Evolutionary conservation across 1,140 invertebrate genomes (phyloP), one percentile per base, ranked within the genome.

Genomic region (Plodia interpunctella): DNA sequence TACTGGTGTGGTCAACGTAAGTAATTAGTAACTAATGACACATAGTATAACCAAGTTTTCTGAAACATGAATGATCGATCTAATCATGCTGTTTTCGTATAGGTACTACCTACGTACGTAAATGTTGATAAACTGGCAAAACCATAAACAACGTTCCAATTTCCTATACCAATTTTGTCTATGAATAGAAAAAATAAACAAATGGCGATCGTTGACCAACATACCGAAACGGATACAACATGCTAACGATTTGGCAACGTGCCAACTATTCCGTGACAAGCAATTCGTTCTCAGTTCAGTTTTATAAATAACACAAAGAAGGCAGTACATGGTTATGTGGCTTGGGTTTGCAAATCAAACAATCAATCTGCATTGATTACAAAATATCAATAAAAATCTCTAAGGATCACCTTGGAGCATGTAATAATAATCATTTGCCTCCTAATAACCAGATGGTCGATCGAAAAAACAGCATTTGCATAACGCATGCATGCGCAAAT

Each of bases 201-300:
- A 78, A 80, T 80, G 76, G 74, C 76, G 73, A 81, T 69, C 79
- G 80, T 75, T 80, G 82, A 83, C 78, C 79, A 83, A 83, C 78
- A 85, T 84, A 80, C 74, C 74, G 62, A 44, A 66, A 60, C 59
- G 68, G 66, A 70, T 83, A 84, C 78, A 76, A 78, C 74, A 76
- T 66, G 72, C 70, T 67, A 77, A 80, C 73, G 57, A 80, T 83
- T 86, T 87, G 85, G 83, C 75, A 70, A 49, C 18, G 32, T 35
- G 52, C 82, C 85, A 88, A 82, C 65, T 76, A 83, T 88, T 86
- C 70, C 71, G 73, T 74, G 74, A 85, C 72, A 80, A 74, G 73
- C 70, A 62, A 77, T 74, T 66, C 69, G 65, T 74, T 80, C 67
- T 68, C 59, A 62, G 64, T 76, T 71, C 58, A 65, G 63, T 70